Evolutionary conservation across 1,140 invertebrate species (phyloP), one percentile per base, ranked within the genome.

Genomic region (Drosophila azteca): DNA sequence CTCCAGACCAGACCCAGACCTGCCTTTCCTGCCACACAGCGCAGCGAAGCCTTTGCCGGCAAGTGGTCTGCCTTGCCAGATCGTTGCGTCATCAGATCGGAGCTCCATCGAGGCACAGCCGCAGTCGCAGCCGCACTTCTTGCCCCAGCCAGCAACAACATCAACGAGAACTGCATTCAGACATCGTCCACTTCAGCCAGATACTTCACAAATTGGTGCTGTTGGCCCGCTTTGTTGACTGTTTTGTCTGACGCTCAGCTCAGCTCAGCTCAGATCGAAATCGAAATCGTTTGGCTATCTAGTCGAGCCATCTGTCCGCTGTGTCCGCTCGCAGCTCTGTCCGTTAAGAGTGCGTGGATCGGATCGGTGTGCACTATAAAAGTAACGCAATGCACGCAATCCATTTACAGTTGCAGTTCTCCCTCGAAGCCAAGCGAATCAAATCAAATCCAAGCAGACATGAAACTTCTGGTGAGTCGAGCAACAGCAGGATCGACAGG

Each of bases 131-230:
- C 41, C 22, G 46, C 20, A 62, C 20, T 48, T 15, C 70, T 88
- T 88, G 79, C 83, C 69, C 78, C 78, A 85, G 69, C 76, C 57
- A 53, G 35, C 51, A 55, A 41, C 67, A 63, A 63, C 77, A 58
- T 39, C 35, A 11, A 78, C 66, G 80, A 87, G 63, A 85, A 84
- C 66, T 71, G 58, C 65, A 73, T 63, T 67, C 35, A 39, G 11
- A 11, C 35, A 39, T 39, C 35, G 35, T 71, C 62, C 72, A 83
- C 71, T 52, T 68, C 57, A 71, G 76, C 48, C 74, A 85, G 83
- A 82, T 85, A 85, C 83, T 85, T 85, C 82, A 85, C 82, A 88
- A 85, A 85, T 85, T 85, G 83, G 83, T 78, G 83, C 70, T 85
- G 69, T 79, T 85, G 81, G 81, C 82, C 82, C 78, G 82, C 78